Evolutionary conservation across 2,888 invertebrate species (phyloP), one percentile per base, ranked within the genome.

Genomic region (Idaea straminata): DNA sequence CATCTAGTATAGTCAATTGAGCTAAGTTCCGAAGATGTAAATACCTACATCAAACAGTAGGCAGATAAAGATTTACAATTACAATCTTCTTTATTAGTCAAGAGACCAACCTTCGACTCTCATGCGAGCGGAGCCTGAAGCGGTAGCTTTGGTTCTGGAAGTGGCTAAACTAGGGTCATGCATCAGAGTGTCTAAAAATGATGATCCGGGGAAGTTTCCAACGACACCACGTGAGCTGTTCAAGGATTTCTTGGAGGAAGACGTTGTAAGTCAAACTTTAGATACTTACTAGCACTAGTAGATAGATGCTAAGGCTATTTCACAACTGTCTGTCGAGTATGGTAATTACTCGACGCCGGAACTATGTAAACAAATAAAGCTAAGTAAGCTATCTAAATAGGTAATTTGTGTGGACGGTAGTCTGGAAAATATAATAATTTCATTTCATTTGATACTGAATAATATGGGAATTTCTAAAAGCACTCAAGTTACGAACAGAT

Each of bases 81-180:
- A 10, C 4, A 10, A 47, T 47, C 47, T 47, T 47, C 13, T 47
- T 47, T 7, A 0, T 7, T 47, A 47, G 47, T 47, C 47, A 6
- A 47, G 47, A 7, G 47, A 47, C 10, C 47, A 47, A 10, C 0
- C 47, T 47, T 5, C 47, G 13, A 47, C 13, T 47, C 47, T 47
- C 47, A 13, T 47, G 3, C 6, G 75, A 57, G 81, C 77, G 0
- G 76, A 81, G 0, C 36, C 72, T 0, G 71, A 77, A 0, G 73
- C 79, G 57, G 72, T 79, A 16, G 35, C 61, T 0, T 3, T 78
- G 15, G 77, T 86, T 0, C 58, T 81, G 3, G 77, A 84, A 38
- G 81, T 80, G 3, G 83, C 82, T 0, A 78, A 74, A 7, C 69
- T 15, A 2, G 81, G 75, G 5, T 58, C 62, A 3, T 76, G 81